Evolutionary conservation across 2,113 vertebrate species (phyloP).

Genomic region (Antennarius striatus): DNA sequence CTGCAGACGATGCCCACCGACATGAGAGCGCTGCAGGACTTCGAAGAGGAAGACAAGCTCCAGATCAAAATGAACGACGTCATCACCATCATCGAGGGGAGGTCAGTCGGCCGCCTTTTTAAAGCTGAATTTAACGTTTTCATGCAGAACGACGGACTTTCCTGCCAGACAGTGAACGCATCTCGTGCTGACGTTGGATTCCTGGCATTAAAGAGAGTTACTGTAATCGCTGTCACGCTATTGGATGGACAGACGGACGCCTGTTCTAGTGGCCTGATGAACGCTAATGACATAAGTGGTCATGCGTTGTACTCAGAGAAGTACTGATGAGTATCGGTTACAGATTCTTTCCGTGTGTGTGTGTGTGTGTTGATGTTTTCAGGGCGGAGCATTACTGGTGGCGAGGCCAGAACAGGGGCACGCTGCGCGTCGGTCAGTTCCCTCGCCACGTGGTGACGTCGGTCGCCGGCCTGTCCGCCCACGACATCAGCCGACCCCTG

Average conservation of each 20-base stretch:
- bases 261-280: not conserved
- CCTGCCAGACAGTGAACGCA: constrained; percentile 25
- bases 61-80: constrained; percentile 93
- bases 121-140: not conserved
- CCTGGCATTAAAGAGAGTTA: constrained; percentile 25
- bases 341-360: not conserved
- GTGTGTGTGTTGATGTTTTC: not conserved
- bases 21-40: constrained; percentile 97
- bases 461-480: constrained; percentile 93
- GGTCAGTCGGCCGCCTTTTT: constrained; percentile 76
- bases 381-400: constrained; percentile 99
- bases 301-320: not conserved
- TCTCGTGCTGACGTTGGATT: constrained; percentile 25
- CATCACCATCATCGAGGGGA: constrained; percentile 98
- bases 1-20: constrained; percentile 93
- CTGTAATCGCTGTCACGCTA: constrained; percentile 19
- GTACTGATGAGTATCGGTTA: no score
- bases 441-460: constrained; percentile 96
- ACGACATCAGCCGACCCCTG: constrained; percentile 97
- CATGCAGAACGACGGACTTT: not conserved
- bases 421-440: constrained; percentile 93
- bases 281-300: no score
- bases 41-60: constrained; percentile 93
- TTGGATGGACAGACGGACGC: not conserved
- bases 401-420: constrained; percentile 95